Percentiles rank a stretch among this genome's conserved stretches.
These are phyloP conservation scores for Ctenicera cuprea DNA, from an alignment of 2,888 invertebrate genomes.

Conservation along the genomic window DNA sequence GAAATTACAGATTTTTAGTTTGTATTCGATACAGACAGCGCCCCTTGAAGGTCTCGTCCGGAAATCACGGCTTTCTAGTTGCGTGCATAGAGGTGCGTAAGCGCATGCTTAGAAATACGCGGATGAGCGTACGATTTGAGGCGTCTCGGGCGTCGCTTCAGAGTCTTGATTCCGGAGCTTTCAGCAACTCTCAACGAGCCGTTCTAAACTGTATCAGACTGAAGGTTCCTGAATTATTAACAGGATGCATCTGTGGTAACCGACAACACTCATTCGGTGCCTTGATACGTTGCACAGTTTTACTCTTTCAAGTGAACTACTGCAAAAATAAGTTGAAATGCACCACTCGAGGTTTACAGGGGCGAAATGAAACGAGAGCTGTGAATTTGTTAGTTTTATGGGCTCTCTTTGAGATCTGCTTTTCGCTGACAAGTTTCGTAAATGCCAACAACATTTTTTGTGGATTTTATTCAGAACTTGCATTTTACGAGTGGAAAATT, in stretches of 20 bases:
- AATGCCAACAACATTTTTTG: no score
- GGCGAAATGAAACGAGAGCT: not conserved
- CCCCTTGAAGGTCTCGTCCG: constrained; percentile 50
- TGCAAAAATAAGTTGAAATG: not conserved
- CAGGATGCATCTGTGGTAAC: constrained; percentile 42
- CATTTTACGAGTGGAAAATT: no score
- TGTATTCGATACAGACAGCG: constrained; percentile 36
- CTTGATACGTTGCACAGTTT: not conserved
- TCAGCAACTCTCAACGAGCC: constrained; percentile 43
- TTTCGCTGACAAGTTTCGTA: no score
- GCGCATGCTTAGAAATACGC: constrained; percentile 48
- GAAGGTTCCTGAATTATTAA: constrained; percentile 47
- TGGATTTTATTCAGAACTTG: no score
- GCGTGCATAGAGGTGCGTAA: constrained; percentile 52
- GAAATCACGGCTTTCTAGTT: constrained; percentile 59
- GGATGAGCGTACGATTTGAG: constrained; percentile 48
- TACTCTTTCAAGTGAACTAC: not conserved
- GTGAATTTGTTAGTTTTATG: no score
- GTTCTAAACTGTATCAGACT: constrained; percentile 42
- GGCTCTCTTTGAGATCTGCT: no score
- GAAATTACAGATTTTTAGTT: not conserved
- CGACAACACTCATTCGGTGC: constrained; percentile 38
- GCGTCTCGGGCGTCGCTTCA: constrained; percentile 53
- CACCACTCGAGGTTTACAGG: not conserved
- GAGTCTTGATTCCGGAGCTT: constrained; percentile 41